These are phyloP conservation scores for Rallus limicola DNA, from an alignment of 2,113 vertebrate genomes.

Conservation along the genomic window DNA sequence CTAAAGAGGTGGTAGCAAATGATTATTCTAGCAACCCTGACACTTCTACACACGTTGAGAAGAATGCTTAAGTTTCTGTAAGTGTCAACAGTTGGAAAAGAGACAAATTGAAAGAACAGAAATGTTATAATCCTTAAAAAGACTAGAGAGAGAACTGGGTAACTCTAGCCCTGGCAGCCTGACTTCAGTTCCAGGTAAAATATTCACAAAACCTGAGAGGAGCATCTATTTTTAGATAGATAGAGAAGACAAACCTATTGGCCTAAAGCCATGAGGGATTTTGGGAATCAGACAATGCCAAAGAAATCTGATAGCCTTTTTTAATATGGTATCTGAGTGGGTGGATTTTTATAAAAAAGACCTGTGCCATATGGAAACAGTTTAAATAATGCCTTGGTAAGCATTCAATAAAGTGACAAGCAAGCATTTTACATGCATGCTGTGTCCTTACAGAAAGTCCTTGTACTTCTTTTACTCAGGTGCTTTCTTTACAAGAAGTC, in stretches of 20 bases:
- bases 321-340: slow-evolving; percentile 41
- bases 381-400: slow-evolving; percentile 4
- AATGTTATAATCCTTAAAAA: background rate
- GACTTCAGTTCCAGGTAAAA: slow-evolving; percentile 69
- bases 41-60: background rate
- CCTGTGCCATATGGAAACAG: slow-evolving; percentile 5
- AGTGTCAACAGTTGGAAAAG: background rate
- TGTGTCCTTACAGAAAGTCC: background rate
- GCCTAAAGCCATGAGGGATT: slow-evolving; percentile 34
- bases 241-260: slow-evolving; percentile 3
- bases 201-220: slow-evolving; percentile 55
- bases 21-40: background rate
- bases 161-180: slow-evolving; percentile 42
- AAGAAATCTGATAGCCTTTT: slow-evolving; percentile 17
- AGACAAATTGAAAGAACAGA: background rate
- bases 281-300: slow-evolving; percentile 33
- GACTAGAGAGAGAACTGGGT: background rate
- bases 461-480: background rate
- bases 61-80: background rate
- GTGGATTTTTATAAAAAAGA: slow-evolving; percentile 30
- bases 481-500: background rate
- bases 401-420: background rate
- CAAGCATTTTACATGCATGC: background rate
- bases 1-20: background rate
- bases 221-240: slow-evolving; percentile 59